These are phyloP conservation scores for Bryconaethiops microstoma DNA, from an alignment of 2,797 vertebrate species.

Conservation along the genomic window DNA sequence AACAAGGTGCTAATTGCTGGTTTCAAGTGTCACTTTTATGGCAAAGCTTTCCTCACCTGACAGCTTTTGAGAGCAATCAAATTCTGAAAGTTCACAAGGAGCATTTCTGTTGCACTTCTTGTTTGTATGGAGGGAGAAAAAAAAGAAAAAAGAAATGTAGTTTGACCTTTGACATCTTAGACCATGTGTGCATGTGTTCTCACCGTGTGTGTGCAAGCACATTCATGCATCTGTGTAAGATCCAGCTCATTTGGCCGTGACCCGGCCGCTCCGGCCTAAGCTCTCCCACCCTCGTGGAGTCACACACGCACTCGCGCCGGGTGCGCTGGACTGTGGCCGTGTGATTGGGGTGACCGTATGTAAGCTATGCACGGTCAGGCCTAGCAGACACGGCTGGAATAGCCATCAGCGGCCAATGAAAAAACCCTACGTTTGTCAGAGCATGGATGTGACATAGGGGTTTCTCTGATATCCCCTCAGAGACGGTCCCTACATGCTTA, in stretches of 20 bases:
- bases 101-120: background rate
- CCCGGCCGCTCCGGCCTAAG: slow-evolving; percentile 34
- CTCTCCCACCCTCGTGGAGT: slow-evolving; percentile 25
- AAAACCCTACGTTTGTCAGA: slow-evolving; percentile 12
- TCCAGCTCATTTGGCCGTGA: slow-evolving; percentile 41
- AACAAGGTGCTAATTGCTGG: slow-evolving; percentile 23
- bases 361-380: slow-evolving; percentile 46
- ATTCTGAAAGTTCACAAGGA: background rate
- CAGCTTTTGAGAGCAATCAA: slow-evolving; percentile 9
- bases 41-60: slow-evolving; percentile 6
- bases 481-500: slow-evolving; percentile 6
- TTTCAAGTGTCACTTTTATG: slow-evolving; percentile 6
- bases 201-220: slow-evolving; percentile 39
- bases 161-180: slow-evolving; percentile 35
- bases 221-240: slow-evolving; percentile 40
- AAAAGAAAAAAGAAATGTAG: background rate
- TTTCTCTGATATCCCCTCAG: slow-evolving; percentile 4
- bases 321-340: slow-evolving; percentile 31
- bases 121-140: background rate
- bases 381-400: slow-evolving; percentile 37
- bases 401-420: slow-evolving; percentile 23
- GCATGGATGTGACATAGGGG: slow-evolving; percentile 4
- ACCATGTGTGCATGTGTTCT: slow-evolving; percentile 29
- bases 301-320: slow-evolving; percentile 26
- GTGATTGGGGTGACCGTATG: slow-evolving; percentile 32